Conservation (phyloP, 2,797 vertebrate genomes). For the Xerus rutilus region DNA sequence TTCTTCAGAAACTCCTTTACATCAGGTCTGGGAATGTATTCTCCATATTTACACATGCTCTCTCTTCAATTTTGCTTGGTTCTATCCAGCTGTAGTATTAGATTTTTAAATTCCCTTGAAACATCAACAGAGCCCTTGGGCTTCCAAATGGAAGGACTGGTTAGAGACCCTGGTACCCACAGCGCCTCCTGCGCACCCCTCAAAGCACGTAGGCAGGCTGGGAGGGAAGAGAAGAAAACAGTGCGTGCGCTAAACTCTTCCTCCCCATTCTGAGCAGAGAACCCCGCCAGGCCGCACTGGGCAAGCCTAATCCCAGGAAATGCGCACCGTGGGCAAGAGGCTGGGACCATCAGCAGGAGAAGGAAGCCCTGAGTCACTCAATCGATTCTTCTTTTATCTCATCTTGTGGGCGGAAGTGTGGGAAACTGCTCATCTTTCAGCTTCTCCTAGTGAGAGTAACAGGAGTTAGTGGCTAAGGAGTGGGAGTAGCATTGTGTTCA, state of each 20-base stretch:
- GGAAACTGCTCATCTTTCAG: constrained; percentile 70
- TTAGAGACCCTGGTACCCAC: background rate
- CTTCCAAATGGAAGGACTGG: background rate
- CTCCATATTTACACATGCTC: background rate
- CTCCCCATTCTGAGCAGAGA: background rate
- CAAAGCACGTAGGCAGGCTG: background rate
- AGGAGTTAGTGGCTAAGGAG: constrained; percentile 47
- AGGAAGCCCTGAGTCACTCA: constrained; percentile 67
- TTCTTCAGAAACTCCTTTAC: background rate
- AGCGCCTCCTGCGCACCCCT: background rate
- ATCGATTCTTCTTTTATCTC: constrained; percentile 74
- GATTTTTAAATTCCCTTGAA: background rate
- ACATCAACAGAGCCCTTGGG: background rate
- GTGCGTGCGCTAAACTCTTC: background rate
- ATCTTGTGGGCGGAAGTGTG: constrained; percentile 66
- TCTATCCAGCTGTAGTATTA: background rate
- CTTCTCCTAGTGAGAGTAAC: constrained; percentile 55
- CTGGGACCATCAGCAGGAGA: constrained; percentile 39
- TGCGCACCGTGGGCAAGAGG: background rate
- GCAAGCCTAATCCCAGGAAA: background rate
- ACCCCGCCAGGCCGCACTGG: background rate
- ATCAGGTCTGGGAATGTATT: background rate
- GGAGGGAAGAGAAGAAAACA: background rate
- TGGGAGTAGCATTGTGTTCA: constrained; percentile 34
- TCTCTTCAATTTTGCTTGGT: background rate